Evolutionary conservation across 2,888 invertebrate genomes (phyloP).

Genomic region (Sussaba pulchella): DNA sequence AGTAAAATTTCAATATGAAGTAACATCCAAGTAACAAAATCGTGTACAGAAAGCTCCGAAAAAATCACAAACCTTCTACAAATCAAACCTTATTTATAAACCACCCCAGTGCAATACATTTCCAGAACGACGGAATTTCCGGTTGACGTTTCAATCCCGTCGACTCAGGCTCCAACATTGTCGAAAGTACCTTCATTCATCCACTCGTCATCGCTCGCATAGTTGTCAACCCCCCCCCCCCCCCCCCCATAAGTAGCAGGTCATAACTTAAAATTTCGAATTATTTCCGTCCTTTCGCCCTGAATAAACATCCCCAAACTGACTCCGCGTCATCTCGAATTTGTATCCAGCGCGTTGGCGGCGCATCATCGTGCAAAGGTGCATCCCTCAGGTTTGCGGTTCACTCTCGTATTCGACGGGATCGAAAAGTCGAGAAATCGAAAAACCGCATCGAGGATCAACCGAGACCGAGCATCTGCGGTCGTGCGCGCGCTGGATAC

Average conservation of each 20-base stretch:
- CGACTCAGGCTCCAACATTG: constrained; percentile 27
- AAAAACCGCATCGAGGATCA: constrained; percentile 66
- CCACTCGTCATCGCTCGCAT: constrained; percentile 34
- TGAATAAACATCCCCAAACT: constrained; percentile 51
- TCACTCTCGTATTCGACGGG: constrained; percentile 58
- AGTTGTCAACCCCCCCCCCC: constrained; percentile 46
- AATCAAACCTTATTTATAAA: constrained; percentile 80
- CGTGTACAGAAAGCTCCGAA: constrained; percentile 48
- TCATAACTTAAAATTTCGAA: constrained; percentile 24
- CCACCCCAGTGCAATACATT: constrained; percentile 66
- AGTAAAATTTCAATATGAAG: too few relatives aligned
- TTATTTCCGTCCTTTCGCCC: constrained; percentile 44
- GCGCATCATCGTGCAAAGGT: constrained; percentile 8
- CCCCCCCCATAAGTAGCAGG: constrained; percentile 30
- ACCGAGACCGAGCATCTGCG: constrained; percentile 71
- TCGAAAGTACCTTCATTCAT: constrained; percentile 14
- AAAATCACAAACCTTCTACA: constrained; percentile 77
- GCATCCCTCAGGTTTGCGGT: not conserved
- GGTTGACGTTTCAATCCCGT: constrained; percentile 77
- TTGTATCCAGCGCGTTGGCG: constrained; percentile 7
- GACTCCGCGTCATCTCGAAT: not conserved
- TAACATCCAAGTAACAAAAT: too few relatives aligned
- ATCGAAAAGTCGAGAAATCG: constrained; percentile 75
- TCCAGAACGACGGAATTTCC: constrained; percentile 67
- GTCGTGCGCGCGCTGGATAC: constrained; percentile 62